Percentiles rank a stretch among this genome's conserved stretches.
These are phyloP conservation scores for Setophaga petechia DNA, from an alignment of 2,113 vertebrate species.

Conservation along the genomic window DNA sequence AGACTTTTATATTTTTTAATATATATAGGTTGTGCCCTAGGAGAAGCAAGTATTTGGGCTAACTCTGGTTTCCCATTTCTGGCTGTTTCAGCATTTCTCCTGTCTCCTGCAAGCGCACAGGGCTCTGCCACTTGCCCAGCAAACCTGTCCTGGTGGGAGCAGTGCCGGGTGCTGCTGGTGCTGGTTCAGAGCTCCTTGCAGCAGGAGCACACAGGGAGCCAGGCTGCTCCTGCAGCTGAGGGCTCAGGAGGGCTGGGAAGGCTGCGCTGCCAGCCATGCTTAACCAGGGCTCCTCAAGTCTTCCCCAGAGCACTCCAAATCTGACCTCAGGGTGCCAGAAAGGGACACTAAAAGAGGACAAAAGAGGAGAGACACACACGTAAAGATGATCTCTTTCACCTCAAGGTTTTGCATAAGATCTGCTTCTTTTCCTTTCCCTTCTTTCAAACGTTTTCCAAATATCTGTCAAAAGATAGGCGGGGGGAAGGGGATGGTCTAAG, in stretches of 20 bases:
- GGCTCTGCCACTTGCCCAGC: not conserved
- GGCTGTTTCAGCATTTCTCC: not conserved
- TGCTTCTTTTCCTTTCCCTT: not conserved
- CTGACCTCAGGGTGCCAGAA: not conserved
- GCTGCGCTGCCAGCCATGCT: accelerated
- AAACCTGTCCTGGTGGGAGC: not conserved
- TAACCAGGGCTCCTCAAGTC: accelerated
- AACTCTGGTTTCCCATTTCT: not conserved
- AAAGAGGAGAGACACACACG: accelerated
- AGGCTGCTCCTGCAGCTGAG: not conserved
- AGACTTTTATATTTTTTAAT: not conserved
- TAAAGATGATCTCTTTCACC: not conserved
- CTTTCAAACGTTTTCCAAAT: not conserved
- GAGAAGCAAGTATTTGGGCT: not conserved
- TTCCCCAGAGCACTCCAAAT: not conserved
- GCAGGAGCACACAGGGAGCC: not conserved
- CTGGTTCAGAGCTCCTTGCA: not conserved
- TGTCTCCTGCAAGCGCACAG: accelerated
- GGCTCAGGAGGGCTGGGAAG: not conserved
- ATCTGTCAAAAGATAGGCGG: not conserved
- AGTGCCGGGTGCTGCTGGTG: not conserved
- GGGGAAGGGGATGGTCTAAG: not conserved
- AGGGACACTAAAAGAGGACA: no score
- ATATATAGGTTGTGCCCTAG: not conserved
- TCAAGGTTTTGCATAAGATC: not conserved